Conservation (phyloP, 2,113 vertebrate genomes). For the Chrysochloris asiatica region DNA sequence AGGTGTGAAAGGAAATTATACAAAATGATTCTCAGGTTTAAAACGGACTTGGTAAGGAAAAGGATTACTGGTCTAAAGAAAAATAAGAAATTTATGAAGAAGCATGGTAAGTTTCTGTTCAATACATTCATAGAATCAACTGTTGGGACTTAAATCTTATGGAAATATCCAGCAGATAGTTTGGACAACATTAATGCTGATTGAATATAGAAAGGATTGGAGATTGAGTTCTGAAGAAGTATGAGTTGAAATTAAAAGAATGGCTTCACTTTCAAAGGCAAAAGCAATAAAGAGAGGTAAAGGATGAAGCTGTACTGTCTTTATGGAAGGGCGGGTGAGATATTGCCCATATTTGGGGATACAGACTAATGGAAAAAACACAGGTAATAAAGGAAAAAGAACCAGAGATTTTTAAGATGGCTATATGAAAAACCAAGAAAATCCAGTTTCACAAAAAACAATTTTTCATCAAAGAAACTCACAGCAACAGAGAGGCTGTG, state of each 20-base stretch:
- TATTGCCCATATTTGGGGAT: too few relatives aligned
- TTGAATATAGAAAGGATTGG: too few relatives aligned
- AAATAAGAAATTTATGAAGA: not conserved
- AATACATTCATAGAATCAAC: not conserved
- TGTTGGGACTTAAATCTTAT: too few relatives aligned
- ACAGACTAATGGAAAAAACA: not conserved
- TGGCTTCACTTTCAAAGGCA: not conserved
- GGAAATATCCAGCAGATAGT: not conserved
- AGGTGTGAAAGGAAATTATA: not conserved
- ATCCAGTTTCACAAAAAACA: not conserved
- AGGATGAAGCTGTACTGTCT: not conserved
- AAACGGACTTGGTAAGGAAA: not conserved
- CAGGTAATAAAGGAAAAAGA: not conserved
- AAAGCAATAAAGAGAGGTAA: not conserved
- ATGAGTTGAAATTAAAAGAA: not conserved
- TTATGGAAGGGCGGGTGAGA: accelerated
- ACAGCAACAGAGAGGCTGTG: not conserved
- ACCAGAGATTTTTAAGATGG: not conserved
- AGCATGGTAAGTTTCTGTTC: not conserved
- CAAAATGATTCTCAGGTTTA: not conserved
- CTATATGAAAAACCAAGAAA: not conserved
- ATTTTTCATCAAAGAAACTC: not conserved
- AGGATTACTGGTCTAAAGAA: not conserved
- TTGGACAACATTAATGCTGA: not conserved
- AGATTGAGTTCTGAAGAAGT: not conserved